Evolutionary conservation across 2,113 vertebrate species (phyloP), one percentile per base, ranked within the genome.

Genomic region (Caretta caretta): DNA sequence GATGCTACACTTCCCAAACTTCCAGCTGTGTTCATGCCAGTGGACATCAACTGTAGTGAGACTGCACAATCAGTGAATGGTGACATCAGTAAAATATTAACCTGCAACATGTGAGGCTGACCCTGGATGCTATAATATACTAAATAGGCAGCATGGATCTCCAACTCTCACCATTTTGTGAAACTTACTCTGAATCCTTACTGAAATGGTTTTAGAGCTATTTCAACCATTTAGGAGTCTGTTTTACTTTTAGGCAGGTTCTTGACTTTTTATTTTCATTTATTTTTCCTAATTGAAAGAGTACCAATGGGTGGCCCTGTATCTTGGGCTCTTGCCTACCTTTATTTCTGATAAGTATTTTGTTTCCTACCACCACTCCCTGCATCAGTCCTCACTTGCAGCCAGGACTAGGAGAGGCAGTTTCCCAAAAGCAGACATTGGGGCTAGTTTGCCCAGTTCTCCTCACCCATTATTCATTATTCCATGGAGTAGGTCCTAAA

Each of bases 31-130:
- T 56, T 93, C 89, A 22, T 75, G 97, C 86, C 95, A 95, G 87
- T 94, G 90, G 95, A 69, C 84, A 75, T 79, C 92, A 95, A 85
- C 93, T 92, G 90, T 86, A 94, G 95, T 27, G 0, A 57, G 90
- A 79, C 78, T 92, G 42, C 38, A 89, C 95, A 92, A 88, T 79
- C 79, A 93, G 76, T 96, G 96, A 97, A 65, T 94, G 93, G 57
- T 59, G 57, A 29, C 92, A 92, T 79, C 92, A 93, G n/a, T 38
- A 72, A 72, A 76, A 27, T 10, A 42, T 38, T 14, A 76, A 11
- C 24, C 42, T 14, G 11, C 11, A 46, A 76, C 20, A 76, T 48
- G 42, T 12, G 38, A 46, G 75, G 22, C 38, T 76, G 75, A 46
- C 22, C 42, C 75, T 27, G 42, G 38, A 42, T 42, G n/a, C 38